These are phyloP conservation scores for Caretta caretta DNA, from an alignment of 2,113 vertebrate species.

Conservation along the genomic window DNA sequence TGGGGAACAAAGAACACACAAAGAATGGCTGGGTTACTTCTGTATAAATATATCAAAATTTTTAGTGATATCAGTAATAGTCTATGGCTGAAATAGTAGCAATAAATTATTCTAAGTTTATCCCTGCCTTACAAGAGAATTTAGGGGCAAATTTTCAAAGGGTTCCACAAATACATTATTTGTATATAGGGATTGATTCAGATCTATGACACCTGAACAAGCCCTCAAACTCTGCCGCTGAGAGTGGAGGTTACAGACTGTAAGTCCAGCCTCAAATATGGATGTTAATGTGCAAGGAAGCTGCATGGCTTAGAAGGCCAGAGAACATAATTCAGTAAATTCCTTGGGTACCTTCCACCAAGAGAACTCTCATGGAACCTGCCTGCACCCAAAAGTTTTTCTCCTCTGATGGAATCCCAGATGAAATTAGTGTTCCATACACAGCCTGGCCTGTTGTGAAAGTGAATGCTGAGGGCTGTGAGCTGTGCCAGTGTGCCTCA, in stretches of 20 bases:
- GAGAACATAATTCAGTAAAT: no score
- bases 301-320: no score
- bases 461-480: no score
- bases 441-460: no score
- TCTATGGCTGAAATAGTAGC: background rate
- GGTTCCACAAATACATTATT: background rate
- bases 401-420: no score
- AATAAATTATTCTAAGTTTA: background rate
- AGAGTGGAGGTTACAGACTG: background rate
- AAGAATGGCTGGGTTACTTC: background rate
- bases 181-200: background rate
- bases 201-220: background rate
- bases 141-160: background rate
- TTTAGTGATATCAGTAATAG: background rate
- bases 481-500: no score
- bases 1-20: accelerated
- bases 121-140: background rate
- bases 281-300: no score
- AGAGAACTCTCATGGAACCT: no score
- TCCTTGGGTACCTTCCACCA: no score
- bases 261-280: no score
- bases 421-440: no score
- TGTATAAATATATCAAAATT: background rate
- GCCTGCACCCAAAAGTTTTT: no score
- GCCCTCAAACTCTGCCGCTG: background rate